Conservation (phyloP, 2,888 invertebrate genomes). For the Caenorhabditis wallacei region DNA sequence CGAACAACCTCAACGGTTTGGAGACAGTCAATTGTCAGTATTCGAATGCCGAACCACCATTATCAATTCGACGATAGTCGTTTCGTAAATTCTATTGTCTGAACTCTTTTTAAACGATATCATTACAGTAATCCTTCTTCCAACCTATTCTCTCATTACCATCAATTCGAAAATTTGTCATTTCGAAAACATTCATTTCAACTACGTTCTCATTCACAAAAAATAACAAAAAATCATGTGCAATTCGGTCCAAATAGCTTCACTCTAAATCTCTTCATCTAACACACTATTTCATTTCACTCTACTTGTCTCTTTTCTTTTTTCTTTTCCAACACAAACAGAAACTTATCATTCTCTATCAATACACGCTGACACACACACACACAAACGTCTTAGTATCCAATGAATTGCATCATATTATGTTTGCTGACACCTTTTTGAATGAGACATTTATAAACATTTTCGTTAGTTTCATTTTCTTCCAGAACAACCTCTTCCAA, state of each 20-base stretch:
- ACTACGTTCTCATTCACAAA: neutral
- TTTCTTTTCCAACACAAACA: constrained; percentile 26
- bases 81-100: no score
- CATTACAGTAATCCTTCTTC: no score
- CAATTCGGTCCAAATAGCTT: constrained; percentile 4
- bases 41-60: no score
- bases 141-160: no score
- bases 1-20: no score
- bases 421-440: constrained; percentile 39
- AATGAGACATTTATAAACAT: constrained; percentile 23
- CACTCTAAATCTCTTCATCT: constrained; percentile 1
- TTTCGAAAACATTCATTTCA: no score
- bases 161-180: no score
- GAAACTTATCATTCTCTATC: constrained; percentile 22
- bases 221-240: constrained; percentile 24
- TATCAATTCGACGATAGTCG: no score
- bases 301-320: constrained; percentile 2
- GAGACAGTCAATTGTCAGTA: no score
- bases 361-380: constrained; percentile 30
- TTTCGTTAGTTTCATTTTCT: constrained; percentile 2
- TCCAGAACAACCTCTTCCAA: constrained; percentile 41
- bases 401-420: constrained; percentile 60
- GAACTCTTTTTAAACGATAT: no score
- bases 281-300: neutral
- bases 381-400: constrained; percentile 14